Evolutionary conservation across 1,140 invertebrate species (phyloP), one percentile per base, ranked within the genome.

Genomic region (Lasioglossum baleicum): DNA sequence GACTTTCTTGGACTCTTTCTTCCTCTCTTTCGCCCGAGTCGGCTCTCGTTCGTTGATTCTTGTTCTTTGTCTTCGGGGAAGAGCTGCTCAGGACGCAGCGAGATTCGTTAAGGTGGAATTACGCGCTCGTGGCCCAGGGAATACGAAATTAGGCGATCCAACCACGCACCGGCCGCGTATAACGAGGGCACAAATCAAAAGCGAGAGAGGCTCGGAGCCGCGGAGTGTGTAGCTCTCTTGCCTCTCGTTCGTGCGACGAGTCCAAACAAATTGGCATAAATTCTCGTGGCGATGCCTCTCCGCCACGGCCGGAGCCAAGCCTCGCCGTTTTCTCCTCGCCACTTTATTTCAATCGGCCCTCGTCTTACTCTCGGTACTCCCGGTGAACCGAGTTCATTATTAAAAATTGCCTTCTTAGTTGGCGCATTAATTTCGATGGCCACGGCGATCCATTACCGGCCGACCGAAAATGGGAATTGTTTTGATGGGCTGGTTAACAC

Each of bases 261-360:
- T 64, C 77, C 82, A 86, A 91, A 91, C 90, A 91, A 92, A 92
- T 92, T 92, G 91, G 88, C 89, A 92, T 90, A 90, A 87, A 91
- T 92, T 91, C 89, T 86, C 83, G 84, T 82, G 78, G 75, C 83
- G 64, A 74, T 77, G 66, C 51, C 20, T 53, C 22, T 44, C 20
- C 17, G 20, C 13, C 44, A 20, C 65, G 31, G 65, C 13, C 26
- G 26, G 26, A 26, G n/a, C 26, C 26, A 26, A 26, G 26, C 44
- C 26, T 35, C 53, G 35, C 26, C 44, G 31, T 67, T 58, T 65
- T 66, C 58, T 70, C 66, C 64, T 13, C 17, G 26, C 48, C 13
- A 22, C n/a, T 64, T 51, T 58, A 64, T 75, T 53, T 64, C 31
- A 65, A 53, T 56, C 73, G 15, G 35, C 51, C 7, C 40, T 26